Evolutionary conservation across 2,113 vertebrate species (phyloP), one percentile per base, ranked within the genome.

Genomic region (Vireo altiloquus): DNA sequence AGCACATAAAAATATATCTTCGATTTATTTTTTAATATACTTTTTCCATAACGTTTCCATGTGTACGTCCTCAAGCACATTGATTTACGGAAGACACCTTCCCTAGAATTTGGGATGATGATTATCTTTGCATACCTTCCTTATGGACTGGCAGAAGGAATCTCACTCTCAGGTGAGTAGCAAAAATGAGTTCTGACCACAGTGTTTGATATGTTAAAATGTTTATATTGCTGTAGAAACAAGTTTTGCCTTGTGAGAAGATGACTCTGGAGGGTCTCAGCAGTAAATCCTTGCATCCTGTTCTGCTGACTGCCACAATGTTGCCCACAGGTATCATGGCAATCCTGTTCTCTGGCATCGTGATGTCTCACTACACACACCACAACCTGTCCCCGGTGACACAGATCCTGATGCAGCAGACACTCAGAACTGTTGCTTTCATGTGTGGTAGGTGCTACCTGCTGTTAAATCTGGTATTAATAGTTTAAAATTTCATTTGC

Each of bases 401-500:
- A 30, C 99, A 99, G 98, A 99, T 99, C 95, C 98, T 99, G 75
- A 99, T 99, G 99, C 99, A 99, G 97, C 99, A 99, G 94, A 99
- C 99, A 3, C 97, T 99, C 46, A 98, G 99, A 64, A 98, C 99
- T 0, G 98, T 99, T 95, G 99, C 99, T 96, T 99, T 99, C 96
- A 98, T 99, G 98, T 99, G 99, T 61, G 99, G 99, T 99, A 96
- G 95, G 99, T 98, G 25, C 35, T 59, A 19, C 56, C 42, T 86
- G 23, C 28, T 82, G 10, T 70, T 60, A 15, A 30, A 63, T 27
- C 50, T 19, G 5, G 18, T 31, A 18, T 54, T 59, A 53, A 44
- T 27, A 6, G 23, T 52, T 63, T 7, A 14, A 40, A 27, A 33
- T 49, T 7, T 6, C 23, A 11, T 83, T 66, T 74, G 54, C 22